These are phyloP conservation scores for Drosophila lacicola DNA, from an alignment of 2,888 invertebrate species.

Conservation along the genomic window DNA sequence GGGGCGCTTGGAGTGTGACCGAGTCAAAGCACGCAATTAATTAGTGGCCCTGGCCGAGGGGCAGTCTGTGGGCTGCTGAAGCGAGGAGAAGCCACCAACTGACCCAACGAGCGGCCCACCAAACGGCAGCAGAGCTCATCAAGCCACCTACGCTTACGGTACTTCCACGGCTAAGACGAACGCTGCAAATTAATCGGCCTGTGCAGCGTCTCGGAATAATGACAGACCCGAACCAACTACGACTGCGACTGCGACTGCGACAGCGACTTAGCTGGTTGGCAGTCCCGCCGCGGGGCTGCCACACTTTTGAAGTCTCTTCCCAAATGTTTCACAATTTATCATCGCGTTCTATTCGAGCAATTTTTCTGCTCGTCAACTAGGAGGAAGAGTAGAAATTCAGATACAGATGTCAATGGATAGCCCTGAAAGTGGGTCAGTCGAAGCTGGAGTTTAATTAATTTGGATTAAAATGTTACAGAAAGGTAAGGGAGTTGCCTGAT, in stretches of 20 bases:
- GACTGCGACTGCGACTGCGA: neutral
- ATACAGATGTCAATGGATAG: slow-evolving; percentile 63
- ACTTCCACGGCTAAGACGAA: slow-evolving; percentile 50
- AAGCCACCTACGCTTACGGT: slow-evolving; percentile 79
- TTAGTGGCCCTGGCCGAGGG: slow-evolving; percentile 58
- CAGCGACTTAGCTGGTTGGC: slow-evolving; percentile 17
- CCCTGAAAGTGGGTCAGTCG: slow-evolving; percentile 54
- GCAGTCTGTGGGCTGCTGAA: slow-evolving; percentile 49
- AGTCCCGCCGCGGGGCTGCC: slow-evolving; percentile 57
- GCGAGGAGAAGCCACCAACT: slow-evolving; percentile 47
- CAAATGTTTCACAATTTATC: slow-evolving; percentile 70
- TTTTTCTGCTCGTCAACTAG: slow-evolving; percentile 51
- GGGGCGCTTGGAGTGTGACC: slow-evolving; percentile 48
- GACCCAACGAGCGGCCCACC: slow-evolving; percentile 46
- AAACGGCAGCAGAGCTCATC: slow-evolving; percentile 68
- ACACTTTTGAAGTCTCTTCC: slow-evolving; percentile 73
- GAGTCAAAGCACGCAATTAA: slow-evolving; percentile 69
- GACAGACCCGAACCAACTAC: slow-evolving; percentile 28
- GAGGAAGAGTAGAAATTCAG: slow-evolving; percentile 1
- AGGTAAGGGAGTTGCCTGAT: slow-evolving; percentile 57
- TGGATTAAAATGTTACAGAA: slow-evolving; percentile 71
- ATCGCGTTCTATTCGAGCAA: slow-evolving; percentile 43
- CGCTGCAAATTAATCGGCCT: slow-evolving; percentile 71
- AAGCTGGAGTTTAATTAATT: slow-evolving; percentile 69
- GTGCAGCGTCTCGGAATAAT: slow-evolving; percentile 53